Evolutionary conservation across 1,140 invertebrate species (phyloP), one percentile per base, ranked within the genome.

Genomic region (Drosophila bocki): DNA sequence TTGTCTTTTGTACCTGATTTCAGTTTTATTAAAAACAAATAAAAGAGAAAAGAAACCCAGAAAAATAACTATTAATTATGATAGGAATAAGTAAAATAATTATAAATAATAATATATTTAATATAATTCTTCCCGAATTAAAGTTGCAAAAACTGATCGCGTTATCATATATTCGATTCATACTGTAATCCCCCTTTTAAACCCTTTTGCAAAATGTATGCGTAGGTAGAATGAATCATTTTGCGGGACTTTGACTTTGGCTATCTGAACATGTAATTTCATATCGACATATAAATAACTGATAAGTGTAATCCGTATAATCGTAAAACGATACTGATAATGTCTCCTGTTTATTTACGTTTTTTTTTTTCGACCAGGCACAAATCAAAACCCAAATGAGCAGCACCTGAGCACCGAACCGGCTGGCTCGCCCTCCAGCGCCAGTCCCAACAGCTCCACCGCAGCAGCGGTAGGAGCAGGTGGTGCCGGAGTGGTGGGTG

Each of bases 361-460:
- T n/a, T 37, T 58, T n/a, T 37, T 58, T 51, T 70, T 61, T 47
- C 41, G 22, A 67, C 29, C 53, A 92, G 91, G 85, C 82, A 78
- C 87, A 84, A 92, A 88, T 83, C 83, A 78, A 88, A 91, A 91
- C 74, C 64, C 74, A 82, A 92, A 80, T 92, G 91, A 92, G 62
- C 80, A 80, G 75, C 91, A 84, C 78, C 80, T 90, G 85, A 88
- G 45, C 60, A 54, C 33, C 33, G 84, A 87, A 37, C 53, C 77
- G 29, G 68, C 71, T 61, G 80, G 72, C 50, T 79, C 75, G 58
- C 80, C 83, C 53, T 56, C 84, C 50, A 70, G 64, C 11, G 48
- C 58, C 61, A 84, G 71, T 48, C 68, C 60, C 26, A 75, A 44
- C 59, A 77, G 45, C 50, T 78, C 12, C 56, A 75, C 26, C 39